Percentiles rank a stretch among this genome's conserved stretches.
phyloP scores from a whole-genome alignment of 2,113 vertebrate species.

The Laticauda laticaudata region DNA sequence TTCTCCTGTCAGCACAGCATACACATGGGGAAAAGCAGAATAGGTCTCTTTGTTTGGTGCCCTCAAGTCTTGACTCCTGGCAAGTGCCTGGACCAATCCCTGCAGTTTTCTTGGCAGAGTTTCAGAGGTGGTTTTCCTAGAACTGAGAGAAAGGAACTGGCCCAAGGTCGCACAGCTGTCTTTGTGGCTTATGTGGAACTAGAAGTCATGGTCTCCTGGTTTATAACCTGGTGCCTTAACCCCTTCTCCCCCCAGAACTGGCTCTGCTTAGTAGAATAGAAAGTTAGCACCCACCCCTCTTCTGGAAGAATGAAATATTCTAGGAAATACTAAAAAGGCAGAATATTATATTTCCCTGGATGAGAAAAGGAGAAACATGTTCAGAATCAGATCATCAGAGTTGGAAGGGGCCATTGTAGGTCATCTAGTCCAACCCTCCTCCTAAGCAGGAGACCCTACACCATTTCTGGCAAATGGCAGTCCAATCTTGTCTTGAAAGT shows the following conservation, averaged over 20 bases:
- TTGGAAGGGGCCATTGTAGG: no score
- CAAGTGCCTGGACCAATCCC: neutral
- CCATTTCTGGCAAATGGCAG: no score
- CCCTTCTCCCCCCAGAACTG: neutral
- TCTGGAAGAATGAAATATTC: no score
- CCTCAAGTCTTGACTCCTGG: neutral
- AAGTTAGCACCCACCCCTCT: no score
- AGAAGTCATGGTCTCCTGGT: neutral
- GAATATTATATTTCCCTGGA: no score
- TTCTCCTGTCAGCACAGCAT: neutral
- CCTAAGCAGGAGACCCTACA: no score
- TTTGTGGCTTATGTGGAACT: neutral
- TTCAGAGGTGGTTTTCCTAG: neutral
- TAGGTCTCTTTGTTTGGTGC: neutral
- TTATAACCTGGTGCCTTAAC: neutral
- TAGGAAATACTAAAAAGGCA: no score
- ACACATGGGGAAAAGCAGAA: neutral
- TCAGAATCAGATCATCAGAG: no score
- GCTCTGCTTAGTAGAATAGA: neutral
- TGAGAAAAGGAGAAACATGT: no score
- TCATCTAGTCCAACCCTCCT: no score
- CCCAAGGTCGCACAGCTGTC: neutral
- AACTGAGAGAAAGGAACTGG: neutral
- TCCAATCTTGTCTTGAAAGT: no score
- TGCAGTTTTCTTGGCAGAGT: neutral